phyloP scores from a whole-genome alignment of 1,140 invertebrate genomes.

The Oscheius sp. region DNA sequence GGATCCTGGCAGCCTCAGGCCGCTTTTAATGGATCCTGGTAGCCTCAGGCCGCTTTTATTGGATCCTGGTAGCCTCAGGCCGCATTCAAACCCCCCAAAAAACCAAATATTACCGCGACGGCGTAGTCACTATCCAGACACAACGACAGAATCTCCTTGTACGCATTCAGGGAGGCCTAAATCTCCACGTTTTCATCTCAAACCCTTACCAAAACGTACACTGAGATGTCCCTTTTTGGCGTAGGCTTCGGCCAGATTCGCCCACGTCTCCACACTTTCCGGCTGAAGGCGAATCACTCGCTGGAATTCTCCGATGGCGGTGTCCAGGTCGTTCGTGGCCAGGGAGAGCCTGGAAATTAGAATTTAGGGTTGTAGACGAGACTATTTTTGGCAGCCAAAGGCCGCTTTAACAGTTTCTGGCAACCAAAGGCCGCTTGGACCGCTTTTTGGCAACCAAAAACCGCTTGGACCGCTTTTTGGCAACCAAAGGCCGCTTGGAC shows the following conservation, averaged over 20 bases:
- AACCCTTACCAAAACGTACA: background rate
- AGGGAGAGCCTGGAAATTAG: slow-evolving; percentile 17
- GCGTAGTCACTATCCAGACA: background rate
- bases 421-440: no score
- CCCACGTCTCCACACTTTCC: slow-evolving; percentile 6
- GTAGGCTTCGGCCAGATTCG: slow-evolving; percentile 15
- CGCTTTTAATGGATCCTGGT: no score
- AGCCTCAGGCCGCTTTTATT: no score
- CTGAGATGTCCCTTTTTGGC: slow-evolving; percentile 15
- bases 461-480: no score
- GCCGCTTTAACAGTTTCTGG: no score
- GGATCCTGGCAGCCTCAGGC: no score
- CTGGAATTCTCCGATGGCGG: slow-evolving; percentile 19
- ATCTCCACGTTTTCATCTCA: background rate
- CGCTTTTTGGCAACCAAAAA: no score
- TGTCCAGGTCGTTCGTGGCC: background rate
- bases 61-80: no score
- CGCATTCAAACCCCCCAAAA: no score
- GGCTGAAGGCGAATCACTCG: background rate
- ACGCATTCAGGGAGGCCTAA: slow-evolving; percentile 2
- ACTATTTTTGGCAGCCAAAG: no score
- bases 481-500: no score
- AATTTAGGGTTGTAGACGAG: no score
- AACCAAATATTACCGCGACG: background rate
- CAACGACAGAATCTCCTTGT: slow-evolving; percentile 7